These are phyloP conservation scores for Psittacula cyanocephala DNA, from an alignment of 2,113 vertebrate species.

Conservation along the genomic window DNA sequence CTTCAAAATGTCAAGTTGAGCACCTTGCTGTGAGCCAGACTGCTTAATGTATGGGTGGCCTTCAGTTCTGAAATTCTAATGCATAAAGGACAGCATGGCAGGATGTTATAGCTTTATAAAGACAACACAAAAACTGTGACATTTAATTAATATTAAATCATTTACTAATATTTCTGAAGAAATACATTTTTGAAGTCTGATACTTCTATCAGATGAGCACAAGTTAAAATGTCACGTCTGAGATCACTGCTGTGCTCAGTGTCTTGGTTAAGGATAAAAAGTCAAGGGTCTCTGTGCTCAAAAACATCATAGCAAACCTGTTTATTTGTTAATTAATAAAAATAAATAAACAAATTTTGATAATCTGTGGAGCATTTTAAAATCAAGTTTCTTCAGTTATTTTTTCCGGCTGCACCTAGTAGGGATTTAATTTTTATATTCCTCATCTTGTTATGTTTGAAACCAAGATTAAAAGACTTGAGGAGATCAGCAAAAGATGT, in stretches of 20 bases:
- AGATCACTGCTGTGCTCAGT: slow-evolving; percentile 22
- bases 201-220: slow-evolving; percentile 43
- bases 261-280: slow-evolving; percentile 38
- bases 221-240: slow-evolving; percentile 58
- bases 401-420: not conserved
- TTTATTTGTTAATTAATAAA: not conserved
- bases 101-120: slow-evolving; percentile 67
- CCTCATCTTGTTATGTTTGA: too few relatives aligned
- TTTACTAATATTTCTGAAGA: slow-evolving; percentile 68
- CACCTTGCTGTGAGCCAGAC: slow-evolving; percentile 75
- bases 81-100: slow-evolving; percentile 68
- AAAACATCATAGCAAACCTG: not conserved
- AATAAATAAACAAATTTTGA: not conserved
- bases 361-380: not conserved
- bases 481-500: not conserved
- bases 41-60: slow-evolving; percentile 65
- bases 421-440: too few relatives aligned
- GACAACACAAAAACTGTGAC: slow-evolving; percentile 44
- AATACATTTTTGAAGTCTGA: slow-evolving; percentile 39
- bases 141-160: slow-evolving; percentile 71
- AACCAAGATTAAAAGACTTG: too few relatives aligned
- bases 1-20: slow-evolving; percentile 79
- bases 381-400: not conserved
- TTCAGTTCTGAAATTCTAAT: slow-evolving; percentile 73
- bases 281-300: not conserved